Evolutionary conservation across 2,113 vertebrate genomes (phyloP).

Genomic region (Mola mola): DNA sequence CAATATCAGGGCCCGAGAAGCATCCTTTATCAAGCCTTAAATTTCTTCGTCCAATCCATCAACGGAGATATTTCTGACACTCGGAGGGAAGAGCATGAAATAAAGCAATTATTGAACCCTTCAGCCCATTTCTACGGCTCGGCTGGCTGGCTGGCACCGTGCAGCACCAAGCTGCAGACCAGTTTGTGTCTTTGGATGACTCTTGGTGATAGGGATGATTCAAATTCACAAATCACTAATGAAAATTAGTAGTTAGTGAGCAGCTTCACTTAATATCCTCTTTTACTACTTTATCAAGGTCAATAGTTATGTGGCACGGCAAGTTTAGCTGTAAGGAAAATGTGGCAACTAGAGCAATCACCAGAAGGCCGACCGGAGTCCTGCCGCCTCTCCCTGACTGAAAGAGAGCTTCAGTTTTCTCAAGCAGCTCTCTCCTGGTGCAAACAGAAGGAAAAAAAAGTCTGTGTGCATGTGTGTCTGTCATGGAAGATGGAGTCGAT

Average conservation of each 20-base stretch:
- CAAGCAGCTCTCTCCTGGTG: slow-evolving; percentile 19
- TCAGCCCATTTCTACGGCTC: slow-evolving; percentile 78
- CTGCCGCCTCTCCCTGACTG: slow-evolving; percentile 23
- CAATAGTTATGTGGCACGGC: too few relatives aligned
- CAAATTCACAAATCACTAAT: slow-evolving; percentile 37
- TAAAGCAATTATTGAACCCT: slow-evolving; percentile 87
- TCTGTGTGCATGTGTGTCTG: slow-evolving; percentile 41
- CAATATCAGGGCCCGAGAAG: slow-evolving; percentile 81
- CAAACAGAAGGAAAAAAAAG: slow-evolving; percentile 10
- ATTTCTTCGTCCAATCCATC: slow-evolving; percentile 82
- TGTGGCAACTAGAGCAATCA: background rate
- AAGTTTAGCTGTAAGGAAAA: background rate
- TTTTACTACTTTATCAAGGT: background rate
- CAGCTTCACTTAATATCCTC: slow-evolving; percentile 4
- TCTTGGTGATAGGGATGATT: slow-evolving; percentile 40
- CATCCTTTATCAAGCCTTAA: slow-evolving; percentile 81
- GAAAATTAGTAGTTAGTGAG: slow-evolving; percentile 16
- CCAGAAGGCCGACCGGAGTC: slow-evolving; percentile 9
- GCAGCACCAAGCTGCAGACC: slow-evolving; percentile 31
- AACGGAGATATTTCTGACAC: slow-evolving; percentile 82
- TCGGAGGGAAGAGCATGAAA: slow-evolving; percentile 84
- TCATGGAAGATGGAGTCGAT: slow-evolving; percentile 72
- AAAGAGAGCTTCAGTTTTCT: slow-evolving; percentile 29
- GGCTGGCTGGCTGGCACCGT: slow-evolving; percentile 45
- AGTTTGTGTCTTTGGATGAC: slow-evolving; percentile 50